Evolutionary conservation across 2,113 vertebrate genomes (phyloP).

Genomic region (Petromus typicus): DNA sequence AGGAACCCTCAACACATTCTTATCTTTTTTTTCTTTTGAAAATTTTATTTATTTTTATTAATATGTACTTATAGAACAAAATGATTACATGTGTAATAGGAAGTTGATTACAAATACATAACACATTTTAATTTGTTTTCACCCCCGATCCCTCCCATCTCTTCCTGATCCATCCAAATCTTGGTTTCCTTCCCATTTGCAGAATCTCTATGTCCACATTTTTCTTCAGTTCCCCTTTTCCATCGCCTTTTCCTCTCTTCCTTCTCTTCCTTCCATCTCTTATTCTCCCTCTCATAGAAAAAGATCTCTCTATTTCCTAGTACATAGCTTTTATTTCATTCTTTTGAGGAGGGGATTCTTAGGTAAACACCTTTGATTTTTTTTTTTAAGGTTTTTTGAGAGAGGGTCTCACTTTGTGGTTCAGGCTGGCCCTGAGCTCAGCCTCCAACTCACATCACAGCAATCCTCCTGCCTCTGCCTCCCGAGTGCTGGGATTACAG

Average conservation of each 20-base stretch:
- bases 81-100: not conserved
- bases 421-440: too few relatives aligned
- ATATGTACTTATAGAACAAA: not conserved
- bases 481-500: too few relatives aligned
- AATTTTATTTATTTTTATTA: not conserved
- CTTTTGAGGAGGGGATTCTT: not conserved
- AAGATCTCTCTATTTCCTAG: not conserved
- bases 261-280: not conserved
- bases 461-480: too few relatives aligned
- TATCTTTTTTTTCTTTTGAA: not conserved
- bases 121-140: not conserved
- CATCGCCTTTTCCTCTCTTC: not conserved
- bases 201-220: not conserved
- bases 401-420: too few relatives aligned
- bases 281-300: not conserved
- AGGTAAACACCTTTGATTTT: too few relatives aligned
- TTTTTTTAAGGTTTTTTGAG: too few relatives aligned
- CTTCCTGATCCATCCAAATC: not conserved
- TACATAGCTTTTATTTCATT: not conserved
- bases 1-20: not conserved
- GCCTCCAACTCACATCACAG: too few relatives aligned
- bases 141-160: not conserved
- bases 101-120: not conserved
- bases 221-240: not conserved
- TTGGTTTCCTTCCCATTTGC: not conserved